Percentiles rank a stretch among this genome's conserved stretches.
phyloP scores from a whole-genome alignment of 2,113 vertebrate genomes.

The Macheiramphus alcinus region DNA sequence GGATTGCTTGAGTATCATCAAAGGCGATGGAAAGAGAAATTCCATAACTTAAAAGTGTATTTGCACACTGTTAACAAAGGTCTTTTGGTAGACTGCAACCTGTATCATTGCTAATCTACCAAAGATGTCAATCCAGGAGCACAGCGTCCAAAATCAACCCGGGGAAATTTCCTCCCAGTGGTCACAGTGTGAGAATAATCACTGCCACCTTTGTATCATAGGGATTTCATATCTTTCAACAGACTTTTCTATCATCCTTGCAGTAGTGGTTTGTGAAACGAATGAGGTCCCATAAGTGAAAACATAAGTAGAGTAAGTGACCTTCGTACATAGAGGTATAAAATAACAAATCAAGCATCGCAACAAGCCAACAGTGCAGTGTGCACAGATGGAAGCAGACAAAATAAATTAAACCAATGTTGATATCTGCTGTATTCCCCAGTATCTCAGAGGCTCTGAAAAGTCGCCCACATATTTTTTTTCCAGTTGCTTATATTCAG shows the following conservation, averaged over 20 bases:
- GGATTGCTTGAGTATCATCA: not conserved
- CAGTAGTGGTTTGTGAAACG: conserved; percentile 1
- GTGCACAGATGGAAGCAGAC: not conserved
- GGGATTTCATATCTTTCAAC: conserved; percentile 32
- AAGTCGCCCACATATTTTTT: not conserved
- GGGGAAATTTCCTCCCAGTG: not conserved
- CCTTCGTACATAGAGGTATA: not conserved
- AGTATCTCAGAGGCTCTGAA: not conserved
- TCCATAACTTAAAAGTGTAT: not conserved
- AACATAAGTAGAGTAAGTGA: conserved; percentile 21
- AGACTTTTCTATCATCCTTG: conserved; percentile 7
- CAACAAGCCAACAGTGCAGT: not conserved
- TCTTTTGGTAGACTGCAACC: not conserved
- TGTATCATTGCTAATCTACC: not conserved
- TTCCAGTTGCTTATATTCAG: not conserved
- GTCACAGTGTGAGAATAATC: conserved; percentile 9
- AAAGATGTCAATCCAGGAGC: not conserved
- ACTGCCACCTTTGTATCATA: not conserved
- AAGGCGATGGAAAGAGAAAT: not conserved
- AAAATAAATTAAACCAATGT: conserved; percentile 24
- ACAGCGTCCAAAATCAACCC: not conserved
- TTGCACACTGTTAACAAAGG: not conserved
- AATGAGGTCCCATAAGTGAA: conserved; percentile 46
- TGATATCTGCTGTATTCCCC: not conserved
- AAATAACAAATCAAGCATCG: conserved; percentile 27